Percentiles rank a stretch among this genome's conserved stretches.
Conservation (phyloP, 2,113 vertebrate genomes). For the Alethe castanea region DNA sequence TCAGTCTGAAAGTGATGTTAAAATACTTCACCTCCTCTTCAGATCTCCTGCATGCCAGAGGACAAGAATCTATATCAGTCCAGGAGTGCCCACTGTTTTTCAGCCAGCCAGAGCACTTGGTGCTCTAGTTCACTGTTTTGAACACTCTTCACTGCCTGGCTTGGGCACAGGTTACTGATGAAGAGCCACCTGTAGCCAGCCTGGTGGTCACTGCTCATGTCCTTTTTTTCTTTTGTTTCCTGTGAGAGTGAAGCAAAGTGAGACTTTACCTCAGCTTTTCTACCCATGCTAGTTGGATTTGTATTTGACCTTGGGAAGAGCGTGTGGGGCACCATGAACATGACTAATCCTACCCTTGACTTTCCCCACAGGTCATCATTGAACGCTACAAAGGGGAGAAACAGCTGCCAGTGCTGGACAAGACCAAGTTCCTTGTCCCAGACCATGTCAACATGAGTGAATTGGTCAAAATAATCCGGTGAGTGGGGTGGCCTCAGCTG, state of each 20-base stretch:
- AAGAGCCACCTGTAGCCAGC: not conserved
- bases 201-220: not conserved
- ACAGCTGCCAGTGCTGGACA: constrained; percentile 95
- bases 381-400: constrained; percentile 98
- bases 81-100: not conserved
- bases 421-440: constrained; percentile 98
- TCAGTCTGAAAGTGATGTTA: not conserved
- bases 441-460: constrained; percentile 99
- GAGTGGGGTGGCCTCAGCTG: not conserved
- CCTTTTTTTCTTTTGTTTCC: not conserved
- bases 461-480: constrained; percentile 98
- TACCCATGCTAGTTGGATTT: not conserved
- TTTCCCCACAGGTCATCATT: constrained; percentile 88
- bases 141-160: not conserved
- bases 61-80: not conserved
- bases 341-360: not conserved
- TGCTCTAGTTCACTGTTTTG: not conserved
- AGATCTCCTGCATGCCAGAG: not conserved
- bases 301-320: not conserved
- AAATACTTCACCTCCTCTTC: not conserved
- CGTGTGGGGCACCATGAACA: not conserved
- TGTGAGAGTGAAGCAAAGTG: not conserved
- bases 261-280: not conserved
- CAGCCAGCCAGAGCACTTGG: not conserved
- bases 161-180: not conserved